phyloP scores from a whole-genome alignment of 1,140 invertebrate species.

The Heliconius nattereri region DNA sequence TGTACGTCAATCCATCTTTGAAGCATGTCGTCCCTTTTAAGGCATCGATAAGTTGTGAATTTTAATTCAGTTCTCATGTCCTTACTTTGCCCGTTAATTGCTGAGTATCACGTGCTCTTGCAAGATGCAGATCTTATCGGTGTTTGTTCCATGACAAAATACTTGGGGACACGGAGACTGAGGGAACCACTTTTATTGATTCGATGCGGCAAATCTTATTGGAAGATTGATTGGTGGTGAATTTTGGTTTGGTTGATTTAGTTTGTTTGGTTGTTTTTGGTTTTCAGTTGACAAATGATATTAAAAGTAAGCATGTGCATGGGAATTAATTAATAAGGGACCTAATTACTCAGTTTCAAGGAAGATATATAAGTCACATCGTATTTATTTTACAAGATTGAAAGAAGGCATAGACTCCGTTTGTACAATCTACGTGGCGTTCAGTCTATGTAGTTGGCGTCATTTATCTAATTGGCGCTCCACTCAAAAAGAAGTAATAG shows the following conservation, averaged over 20 bases:
- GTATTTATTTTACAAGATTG: neutral
- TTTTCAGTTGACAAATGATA: neutral
- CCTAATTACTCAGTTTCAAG: too few relatives aligned
- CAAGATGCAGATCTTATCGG: conserved; percentile 27
- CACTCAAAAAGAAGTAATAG: too few relatives aligned
- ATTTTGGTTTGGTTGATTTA: neutral
- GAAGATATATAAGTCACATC: too few relatives aligned
- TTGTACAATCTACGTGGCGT: too few relatives aligned
- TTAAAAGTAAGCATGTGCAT: too few relatives aligned
- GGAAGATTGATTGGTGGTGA: neutral
- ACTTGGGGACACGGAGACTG: conserved; percentile 17
- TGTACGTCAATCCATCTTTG: conserved; percentile 32
- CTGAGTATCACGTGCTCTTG: conserved; percentile 16
- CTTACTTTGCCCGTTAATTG: conserved; percentile 32
- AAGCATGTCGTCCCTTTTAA: conserved; percentile 28
- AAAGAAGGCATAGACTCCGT: neutral
- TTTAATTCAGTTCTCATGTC: conserved; percentile 35
- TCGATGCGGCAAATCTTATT: conserved; percentile 5
- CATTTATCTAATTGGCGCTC: too few relatives aligned
- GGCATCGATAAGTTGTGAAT: conserved; percentile 35
- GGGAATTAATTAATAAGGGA: too few relatives aligned
- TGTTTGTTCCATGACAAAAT: conserved; percentile 19
- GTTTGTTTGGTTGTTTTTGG: neutral
- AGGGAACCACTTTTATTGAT: neutral
- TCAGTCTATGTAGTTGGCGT: too few relatives aligned